phyloP scores from a whole-genome alignment of 2,113 vertebrate species.

The Platichthys flesus region DNA sequence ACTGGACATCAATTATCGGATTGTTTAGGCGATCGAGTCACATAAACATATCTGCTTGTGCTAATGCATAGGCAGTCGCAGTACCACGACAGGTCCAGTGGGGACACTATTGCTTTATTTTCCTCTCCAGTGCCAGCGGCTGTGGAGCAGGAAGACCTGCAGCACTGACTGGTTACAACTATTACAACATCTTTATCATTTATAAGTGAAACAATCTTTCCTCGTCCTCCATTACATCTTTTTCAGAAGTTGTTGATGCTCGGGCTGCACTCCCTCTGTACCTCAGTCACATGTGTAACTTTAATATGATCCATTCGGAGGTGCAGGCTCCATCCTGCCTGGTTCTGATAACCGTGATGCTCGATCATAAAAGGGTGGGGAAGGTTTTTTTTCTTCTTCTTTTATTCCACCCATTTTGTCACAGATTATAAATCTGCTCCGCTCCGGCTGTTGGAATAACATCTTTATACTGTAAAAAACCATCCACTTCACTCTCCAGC shows the following conservation, averaged over 20 bases:
- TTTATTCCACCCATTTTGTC: slow-evolving; percentile 27
- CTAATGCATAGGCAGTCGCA: slow-evolving; percentile 30
- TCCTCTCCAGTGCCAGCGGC: slow-evolving; percentile 2
- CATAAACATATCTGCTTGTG: slow-evolving; percentile 6
- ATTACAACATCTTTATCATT: slow-evolving; percentile 8
- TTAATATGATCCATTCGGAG: slow-evolving; percentile 50
- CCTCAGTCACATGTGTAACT: slow-evolving; percentile 25
- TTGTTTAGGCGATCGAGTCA: slow-evolving; percentile 24
- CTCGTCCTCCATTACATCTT: background rate
- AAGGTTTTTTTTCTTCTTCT: background rate
- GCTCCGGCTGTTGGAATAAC: slow-evolving; percentile 25
- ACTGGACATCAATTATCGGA: slow-evolving; percentile 24
- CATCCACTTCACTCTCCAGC: slow-evolving; percentile 2
- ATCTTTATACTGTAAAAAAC: slow-evolving; percentile 42
- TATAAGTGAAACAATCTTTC: slow-evolving; percentile 3
- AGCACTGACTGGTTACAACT: slow-evolving; percentile 11
- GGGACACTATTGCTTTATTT: slow-evolving; percentile 60
- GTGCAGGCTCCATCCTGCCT: slow-evolving; percentile 42
- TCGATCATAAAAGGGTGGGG: slow-evolving; percentile 28
- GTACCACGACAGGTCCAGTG: slow-evolving; percentile 46
- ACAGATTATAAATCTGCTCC: slow-evolving; percentile 60
- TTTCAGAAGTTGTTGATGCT: background rate
- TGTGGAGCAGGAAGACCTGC: slow-evolving; percentile 16
- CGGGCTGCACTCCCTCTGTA: slow-evolving; percentile 6
- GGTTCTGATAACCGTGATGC: slow-evolving; percentile 54